Evolutionary conservation across 2,797 vertebrate species (phyloP), one percentile per base, ranked within the genome.

Genomic region (Onychomys leucogaster): DNA sequence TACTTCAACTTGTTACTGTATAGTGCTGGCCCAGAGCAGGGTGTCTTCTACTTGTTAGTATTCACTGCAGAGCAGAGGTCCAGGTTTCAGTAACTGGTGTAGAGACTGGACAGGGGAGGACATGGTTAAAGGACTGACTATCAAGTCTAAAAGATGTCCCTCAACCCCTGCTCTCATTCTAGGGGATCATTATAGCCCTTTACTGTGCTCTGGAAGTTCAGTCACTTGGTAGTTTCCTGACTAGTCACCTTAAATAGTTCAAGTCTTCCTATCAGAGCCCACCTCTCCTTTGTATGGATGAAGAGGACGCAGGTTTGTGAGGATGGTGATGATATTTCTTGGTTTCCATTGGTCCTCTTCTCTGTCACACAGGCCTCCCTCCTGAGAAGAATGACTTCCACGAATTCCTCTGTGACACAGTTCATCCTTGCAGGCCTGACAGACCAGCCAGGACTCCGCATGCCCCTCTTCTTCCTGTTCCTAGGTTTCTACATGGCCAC

Each of bases 401-500:
- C 65, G 46, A 98, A 98, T 55, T 94, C 77, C 59, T 96, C 94
- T 0, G 78, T 96, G 94, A 93, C 95, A 65, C 90, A 94, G 21
- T 97, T 96, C 61, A 71, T 97, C 65, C 83, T 97, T 0, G 2
- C 75, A 78, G 96, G 96, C 52, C 86, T 97, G 71, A 97, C 76
- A 2, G 57, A 92, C 49, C 55, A 92, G 41, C 78, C n/a, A 0
- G 83, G 25, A 81, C 92, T 95, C 63, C 27, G 63, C 63, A 32
- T 65, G 0, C 67, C 80, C 2, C 91, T 97, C 46, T 96, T 96
- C 61, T 82, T 93, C 25, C 86, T 97, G 37, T 97, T 97, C 84
- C 80, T 97, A 29, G 77, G 67, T 57, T 89, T 96, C 43, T 96
- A 93, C 4, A 2, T 49, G 34, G 34, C 91, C 65, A 97, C 96